phyloP scores from a whole-genome alignment of 2,888 invertebrate species.

The Acanthosoma haemorrhoidale region DNA sequence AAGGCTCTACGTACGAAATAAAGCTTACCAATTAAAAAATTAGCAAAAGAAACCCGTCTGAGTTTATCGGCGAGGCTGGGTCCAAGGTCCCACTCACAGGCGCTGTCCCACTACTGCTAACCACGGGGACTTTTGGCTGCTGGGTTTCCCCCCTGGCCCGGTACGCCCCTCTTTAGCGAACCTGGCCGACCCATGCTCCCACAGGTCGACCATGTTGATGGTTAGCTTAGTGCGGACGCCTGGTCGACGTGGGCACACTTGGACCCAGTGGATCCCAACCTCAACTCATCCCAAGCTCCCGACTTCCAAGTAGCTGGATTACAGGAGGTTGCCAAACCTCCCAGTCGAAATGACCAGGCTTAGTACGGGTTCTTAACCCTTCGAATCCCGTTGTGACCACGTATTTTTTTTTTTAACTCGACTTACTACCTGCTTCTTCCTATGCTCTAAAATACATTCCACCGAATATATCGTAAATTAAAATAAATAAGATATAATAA shows the following conservation, averaged over 20 bases:
- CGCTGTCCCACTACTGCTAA: constrained; percentile 98
- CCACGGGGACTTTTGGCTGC: constrained; percentile 99
- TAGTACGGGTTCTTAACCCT: background rate
- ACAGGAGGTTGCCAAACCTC: constrained; percentile 95
- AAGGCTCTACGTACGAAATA: no score
- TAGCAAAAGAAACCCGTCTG: constrained; percentile 52
- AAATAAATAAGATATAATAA: no score
- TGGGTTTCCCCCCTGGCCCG: constrained; percentile 99
- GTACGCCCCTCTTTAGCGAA: constrained; percentile 95
- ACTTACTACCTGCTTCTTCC: no score
- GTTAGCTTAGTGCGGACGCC: constrained; percentile 93
- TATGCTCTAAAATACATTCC: no score
- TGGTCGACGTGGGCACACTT: constrained; percentile 72
- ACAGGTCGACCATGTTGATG: constrained; percentile 90
- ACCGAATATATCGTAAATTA: no score
- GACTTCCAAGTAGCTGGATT: constrained; percentile 96
- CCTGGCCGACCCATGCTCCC: constrained; percentile 81
- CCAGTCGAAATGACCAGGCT: constrained; percentile 53
- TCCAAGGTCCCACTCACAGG: constrained; percentile 87
- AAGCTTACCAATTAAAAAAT: no score
- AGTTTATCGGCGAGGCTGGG: constrained; percentile 78
- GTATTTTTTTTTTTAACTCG: background rate
- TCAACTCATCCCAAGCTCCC: constrained; percentile 86
- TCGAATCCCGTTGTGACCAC: background rate
- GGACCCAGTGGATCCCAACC: constrained; percentile 69